A percentile compares a stretch with the other conserved stretches of the same genome.
Conservation (phyloP, 2,113 vertebrate species). For the Rattus norvegicus region DNA sequence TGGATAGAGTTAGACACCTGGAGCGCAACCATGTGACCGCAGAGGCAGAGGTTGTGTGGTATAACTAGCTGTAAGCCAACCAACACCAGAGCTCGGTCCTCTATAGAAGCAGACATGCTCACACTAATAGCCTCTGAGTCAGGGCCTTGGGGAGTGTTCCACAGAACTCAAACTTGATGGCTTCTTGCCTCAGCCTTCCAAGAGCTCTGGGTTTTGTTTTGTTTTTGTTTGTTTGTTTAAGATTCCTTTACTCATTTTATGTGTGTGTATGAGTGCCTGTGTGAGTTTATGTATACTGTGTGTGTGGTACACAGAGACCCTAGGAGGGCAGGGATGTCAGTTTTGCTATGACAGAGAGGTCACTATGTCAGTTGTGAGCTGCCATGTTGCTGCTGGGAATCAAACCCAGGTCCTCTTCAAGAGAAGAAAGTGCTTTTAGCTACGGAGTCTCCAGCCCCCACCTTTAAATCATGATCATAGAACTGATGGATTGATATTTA, state of each 20-base stretch:
- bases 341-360: neutral
- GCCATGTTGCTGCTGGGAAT: neutral
- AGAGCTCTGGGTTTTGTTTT: no score
- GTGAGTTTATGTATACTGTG: neutral
- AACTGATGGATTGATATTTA: neutral
- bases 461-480: neutral
- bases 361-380: neutral
- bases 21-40: neutral
- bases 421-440: neutral
- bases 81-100: neutral
- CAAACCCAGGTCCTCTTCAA: neutral
- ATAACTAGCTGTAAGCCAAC: neutral
- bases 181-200: no score
- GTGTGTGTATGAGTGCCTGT: neutral
- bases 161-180: neutral
- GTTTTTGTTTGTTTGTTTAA: neutral
- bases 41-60: neutral
- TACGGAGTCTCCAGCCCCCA: neutral
- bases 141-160: neutral
- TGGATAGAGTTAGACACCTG: neutral
- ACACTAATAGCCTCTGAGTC: neutral
- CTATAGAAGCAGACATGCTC: neutral
- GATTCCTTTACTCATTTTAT: neutral
- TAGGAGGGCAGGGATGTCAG: neutral
- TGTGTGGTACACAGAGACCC: neutral